Conservation (phyloP, 2,113 vertebrate species). For the Dasyurus viverrinus region DNA sequence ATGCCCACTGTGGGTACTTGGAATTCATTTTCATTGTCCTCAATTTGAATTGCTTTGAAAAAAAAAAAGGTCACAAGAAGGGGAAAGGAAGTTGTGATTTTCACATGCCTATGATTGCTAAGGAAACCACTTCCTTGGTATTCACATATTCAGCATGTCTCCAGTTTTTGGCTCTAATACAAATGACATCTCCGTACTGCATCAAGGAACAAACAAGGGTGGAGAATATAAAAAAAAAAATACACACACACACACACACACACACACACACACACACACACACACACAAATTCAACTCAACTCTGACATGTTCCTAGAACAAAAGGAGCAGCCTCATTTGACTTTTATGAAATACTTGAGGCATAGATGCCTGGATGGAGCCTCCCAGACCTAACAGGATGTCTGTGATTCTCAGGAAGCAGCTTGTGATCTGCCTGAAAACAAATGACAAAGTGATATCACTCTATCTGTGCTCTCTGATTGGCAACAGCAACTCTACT, state of each 20-base stretch:
- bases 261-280: no score
- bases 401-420: slow-evolving; percentile 51
- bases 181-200: slow-evolving; percentile 77
- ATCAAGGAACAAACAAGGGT: slow-evolving; percentile 78
- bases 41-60: slow-evolving; percentile 83
- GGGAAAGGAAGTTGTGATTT: slow-evolving; percentile 89
- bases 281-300: slow-evolving; percentile 50
- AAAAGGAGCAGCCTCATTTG: slow-evolving; percentile 54
- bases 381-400: slow-evolving; percentile 55
- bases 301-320: slow-evolving; percentile 59
- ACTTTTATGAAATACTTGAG: slow-evolving; percentile 21
- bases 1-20: slow-evolving; percentile 81
- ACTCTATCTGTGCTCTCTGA: slow-evolving; percentile 53
- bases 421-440: slow-evolving; percentile 54
- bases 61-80: slow-evolving; percentile 84
- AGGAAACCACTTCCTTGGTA: slow-evolving; percentile 86
- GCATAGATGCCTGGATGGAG: slow-evolving; percentile 54
- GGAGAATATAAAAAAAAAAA: slow-evolving; percentile 72
- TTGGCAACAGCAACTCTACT: slow-evolving; percentile 58
- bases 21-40: slow-evolving; percentile 86
- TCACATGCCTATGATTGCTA: slow-evolving; percentile 88
- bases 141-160: slow-evolving; percentile 85
- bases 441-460: slow-evolving; percentile 52
- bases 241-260: no score
- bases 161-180: slow-evolving; percentile 77